These are phyloP conservation scores for Corticium candelabrum DNA, from an alignment of 37 sponge, comb jelly and placozoan genomes.

Conservation along the genomic window DNA sequence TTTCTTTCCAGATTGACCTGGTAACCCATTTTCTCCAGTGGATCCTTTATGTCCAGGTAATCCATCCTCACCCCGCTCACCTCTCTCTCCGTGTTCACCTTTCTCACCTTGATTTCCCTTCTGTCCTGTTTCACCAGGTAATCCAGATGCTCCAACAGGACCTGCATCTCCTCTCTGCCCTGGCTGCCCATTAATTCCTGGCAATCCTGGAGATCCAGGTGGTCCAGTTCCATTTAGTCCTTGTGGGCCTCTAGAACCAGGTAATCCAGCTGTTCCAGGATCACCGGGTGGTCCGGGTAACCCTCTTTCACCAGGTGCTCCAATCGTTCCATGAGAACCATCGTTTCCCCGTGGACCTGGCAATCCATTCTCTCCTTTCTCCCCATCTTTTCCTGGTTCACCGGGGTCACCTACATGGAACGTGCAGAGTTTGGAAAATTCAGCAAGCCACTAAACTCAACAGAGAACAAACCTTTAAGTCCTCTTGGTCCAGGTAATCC, in stretches of 20 bases:
- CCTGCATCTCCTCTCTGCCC: constrained; percentile 23
- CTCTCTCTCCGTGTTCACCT: constrained; percentile 7
- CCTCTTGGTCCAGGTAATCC: neutral
- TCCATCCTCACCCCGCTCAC: constrained; percentile 16
- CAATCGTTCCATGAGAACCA: neutral
- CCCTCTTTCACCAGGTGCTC: neutral
- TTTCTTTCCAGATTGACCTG: neutral
- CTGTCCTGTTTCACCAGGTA: constrained; percentile 1
- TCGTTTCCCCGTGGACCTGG: neutral
- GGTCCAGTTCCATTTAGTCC: constrained; percentile 6
- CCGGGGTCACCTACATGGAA: too few relatives aligned
- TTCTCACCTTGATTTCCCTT: constrained; percentile 13
- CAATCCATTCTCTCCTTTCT: neutral
- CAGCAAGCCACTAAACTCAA: too few relatives aligned
- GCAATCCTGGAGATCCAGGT: constrained; percentile 3
- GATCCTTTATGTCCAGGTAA: neutral
- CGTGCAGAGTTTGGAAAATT: too few relatives aligned
- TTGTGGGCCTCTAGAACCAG: neutral
- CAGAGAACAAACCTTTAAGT: neutral
- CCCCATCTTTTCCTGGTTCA: neutral
- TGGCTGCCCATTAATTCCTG: neutral
- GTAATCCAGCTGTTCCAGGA: neutral
- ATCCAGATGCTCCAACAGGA: constrained; percentile 13
- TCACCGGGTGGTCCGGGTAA: neutral
- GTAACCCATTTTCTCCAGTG: neutral